A percentile compares a stretch with the other conserved stretches of the same genome.
phyloP scores from a whole-genome alignment of 2,113 vertebrate species.

The Myxocyprinus asiaticus region DNA sequence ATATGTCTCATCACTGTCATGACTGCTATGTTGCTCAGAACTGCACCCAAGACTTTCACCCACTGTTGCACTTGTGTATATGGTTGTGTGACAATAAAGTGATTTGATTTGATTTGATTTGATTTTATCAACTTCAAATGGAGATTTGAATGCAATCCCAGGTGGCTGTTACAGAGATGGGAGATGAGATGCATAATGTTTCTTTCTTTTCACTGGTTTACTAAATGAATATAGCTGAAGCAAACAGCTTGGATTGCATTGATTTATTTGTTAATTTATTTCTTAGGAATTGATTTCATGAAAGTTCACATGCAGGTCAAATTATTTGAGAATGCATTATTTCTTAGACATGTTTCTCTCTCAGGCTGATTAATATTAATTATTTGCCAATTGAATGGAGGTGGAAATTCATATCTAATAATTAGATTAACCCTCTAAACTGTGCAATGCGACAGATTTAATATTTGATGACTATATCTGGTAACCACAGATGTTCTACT shows the following conservation, averaged over 20 bases:
- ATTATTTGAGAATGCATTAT: background rate
- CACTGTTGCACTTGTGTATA: too few species aligned
- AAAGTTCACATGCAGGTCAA: background rate
- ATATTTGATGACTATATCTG: slow-evolving; percentile 47
- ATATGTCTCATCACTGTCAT: too few species aligned
- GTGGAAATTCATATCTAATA: slow-evolving; percentile 22
- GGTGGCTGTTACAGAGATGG: background rate
- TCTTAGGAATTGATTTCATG: background rate
- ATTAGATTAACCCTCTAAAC: slow-evolving; percentile 13
- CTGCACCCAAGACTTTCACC: too few species aligned
- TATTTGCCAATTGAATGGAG: slow-evolving; percentile 12
- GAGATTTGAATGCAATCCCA: background rate
- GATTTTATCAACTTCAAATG: too few species aligned
- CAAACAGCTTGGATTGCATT: too few species aligned
- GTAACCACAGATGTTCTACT: slow-evolving; percentile 41
- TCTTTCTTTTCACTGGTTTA: background rate
- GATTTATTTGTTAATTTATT: background rate
- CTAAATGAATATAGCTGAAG: too few species aligned
- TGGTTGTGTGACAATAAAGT: too few species aligned
- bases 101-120: too few species aligned
- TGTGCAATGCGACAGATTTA: slow-evolving; percentile 27
- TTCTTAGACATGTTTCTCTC: background rate
- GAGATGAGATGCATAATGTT: background rate
- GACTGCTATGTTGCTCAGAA: too few species aligned
- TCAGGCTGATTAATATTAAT: slow-evolving; percentile 43